These are phyloP conservation scores for Hipparchia semele DNA, from an alignment of 2,888 invertebrate genomes.

Conservation along the genomic window DNA sequence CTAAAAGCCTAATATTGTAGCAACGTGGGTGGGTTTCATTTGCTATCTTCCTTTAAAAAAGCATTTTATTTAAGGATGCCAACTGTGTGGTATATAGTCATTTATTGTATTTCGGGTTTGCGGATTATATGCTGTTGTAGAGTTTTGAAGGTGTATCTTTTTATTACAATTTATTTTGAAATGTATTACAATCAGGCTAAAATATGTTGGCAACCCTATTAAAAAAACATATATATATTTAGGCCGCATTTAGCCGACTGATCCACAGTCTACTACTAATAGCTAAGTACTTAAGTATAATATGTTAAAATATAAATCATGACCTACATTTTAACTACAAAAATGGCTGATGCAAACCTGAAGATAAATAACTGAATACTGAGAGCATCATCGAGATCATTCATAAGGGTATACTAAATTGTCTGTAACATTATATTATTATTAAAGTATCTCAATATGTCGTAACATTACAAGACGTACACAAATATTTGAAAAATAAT, in stretches of 20 bases:
- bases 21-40: not conserved
- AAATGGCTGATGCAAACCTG: constrained; percentile 59
- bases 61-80: no score
- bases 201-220: no score
- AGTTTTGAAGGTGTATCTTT: no score
- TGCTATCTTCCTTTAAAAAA: not conserved
- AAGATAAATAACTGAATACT: constrained; percentile 60
- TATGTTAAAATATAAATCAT: constrained; percentile 38
- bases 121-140: no score
- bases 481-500: constrained; percentile 16
- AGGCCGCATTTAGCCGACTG: not conserved
- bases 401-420: constrained; percentile 38
- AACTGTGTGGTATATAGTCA: no score
- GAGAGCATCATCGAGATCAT: constrained; percentile 72
- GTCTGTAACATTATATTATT: constrained; percentile 1
- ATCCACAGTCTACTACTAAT: not conserved
- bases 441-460: constrained; percentile 18
- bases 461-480: constrained; percentile 8
- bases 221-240: not conserved
- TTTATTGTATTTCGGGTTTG: no score
- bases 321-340: constrained; percentile 37
- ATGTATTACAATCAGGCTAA: no score
- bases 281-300: constrained; percentile 13
- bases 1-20: not conserved
- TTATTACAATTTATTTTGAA: no score